phyloP scores from a whole-genome alignment of 2,888 invertebrate species.

The Andrena chrysosceles region DNA sequence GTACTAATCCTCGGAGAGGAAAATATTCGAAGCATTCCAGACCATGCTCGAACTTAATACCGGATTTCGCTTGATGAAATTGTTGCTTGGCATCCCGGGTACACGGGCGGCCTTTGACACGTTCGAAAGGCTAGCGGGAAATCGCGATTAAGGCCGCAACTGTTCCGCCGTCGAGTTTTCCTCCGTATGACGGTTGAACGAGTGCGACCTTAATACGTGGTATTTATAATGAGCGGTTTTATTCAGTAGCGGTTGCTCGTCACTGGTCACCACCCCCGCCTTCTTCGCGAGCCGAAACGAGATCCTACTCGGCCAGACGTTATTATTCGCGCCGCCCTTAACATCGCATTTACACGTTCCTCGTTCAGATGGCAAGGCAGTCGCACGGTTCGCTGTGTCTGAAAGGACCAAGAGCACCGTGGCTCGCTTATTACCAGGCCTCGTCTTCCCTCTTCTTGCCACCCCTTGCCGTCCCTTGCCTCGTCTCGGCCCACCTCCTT shows the following conservation, averaged over 20 bases:
- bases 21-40: not conserved
- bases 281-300: conserved; percentile 32
- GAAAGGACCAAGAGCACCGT: conserved; percentile 50
- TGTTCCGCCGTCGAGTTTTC: not conserved
- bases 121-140: not conserved
- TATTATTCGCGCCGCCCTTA: conserved; percentile 59
- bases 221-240: conserved; percentile 49
- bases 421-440: conserved; percentile 55
- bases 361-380: conserved; percentile 29
- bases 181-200: not conserved
- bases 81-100: no score
- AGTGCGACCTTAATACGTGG: conserved; percentile 48
- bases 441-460: not conserved
- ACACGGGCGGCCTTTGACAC: not conserved
- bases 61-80: not conserved
- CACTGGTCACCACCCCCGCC: not conserved
- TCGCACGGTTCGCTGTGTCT: conserved; percentile 51
- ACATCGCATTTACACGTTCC: conserved; percentile 52
- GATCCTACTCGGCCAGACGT: conserved; percentile 44
- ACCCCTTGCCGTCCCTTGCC: not conserved
- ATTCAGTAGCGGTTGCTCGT: conserved; percentile 26
- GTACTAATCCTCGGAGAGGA: not conserved
- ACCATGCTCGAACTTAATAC: not conserved
- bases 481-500: not conserved
- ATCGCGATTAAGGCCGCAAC: not conserved